These are phyloP conservation scores for Pogoniulus pusillus DNA, from an alignment of 2,797 vertebrate genomes.

Conservation along the genomic window DNA sequence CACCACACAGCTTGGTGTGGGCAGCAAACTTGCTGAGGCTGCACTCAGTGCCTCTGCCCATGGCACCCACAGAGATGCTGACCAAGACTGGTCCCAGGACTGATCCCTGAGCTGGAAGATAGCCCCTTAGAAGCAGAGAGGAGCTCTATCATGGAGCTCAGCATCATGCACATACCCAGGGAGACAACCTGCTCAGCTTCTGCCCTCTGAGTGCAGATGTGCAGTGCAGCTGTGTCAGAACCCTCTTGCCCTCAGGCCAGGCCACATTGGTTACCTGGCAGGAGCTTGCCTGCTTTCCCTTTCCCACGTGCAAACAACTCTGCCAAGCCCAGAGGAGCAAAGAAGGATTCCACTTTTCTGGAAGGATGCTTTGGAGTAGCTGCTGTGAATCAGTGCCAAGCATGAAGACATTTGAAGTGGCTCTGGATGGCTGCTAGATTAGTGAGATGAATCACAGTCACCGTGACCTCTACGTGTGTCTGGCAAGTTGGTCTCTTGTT, in stretches of 20 bases:
- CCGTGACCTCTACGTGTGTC: conserved; percentile 51
- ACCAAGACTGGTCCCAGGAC: too few relatives aligned
- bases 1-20: too few relatives aligned
- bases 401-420: background rate
- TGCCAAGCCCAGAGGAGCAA: background rate
- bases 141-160: background rate
- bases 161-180: rapidly evolving
- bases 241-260: background rate
- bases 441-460: conserved; percentile 47
- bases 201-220: background rate
- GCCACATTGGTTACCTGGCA: background rate
- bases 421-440: conserved; percentile 41
- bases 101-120: too few relatives aligned
- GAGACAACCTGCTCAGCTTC: background rate
- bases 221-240: background rate
- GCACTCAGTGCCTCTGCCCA: too few relatives aligned
- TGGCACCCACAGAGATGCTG: too few relatives aligned
- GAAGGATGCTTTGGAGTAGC: background rate
- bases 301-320: background rate
- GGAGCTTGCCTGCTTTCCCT: background rate
- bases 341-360: background rate
- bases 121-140: rapidly evolving
- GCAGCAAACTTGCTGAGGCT: too few relatives aligned
- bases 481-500: conserved; percentile 62
- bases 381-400: conserved; percentile 38